phyloP scores from a whole-genome alignment of 1,140 invertebrate species.

The Philotrypesis tridentata region DNA sequence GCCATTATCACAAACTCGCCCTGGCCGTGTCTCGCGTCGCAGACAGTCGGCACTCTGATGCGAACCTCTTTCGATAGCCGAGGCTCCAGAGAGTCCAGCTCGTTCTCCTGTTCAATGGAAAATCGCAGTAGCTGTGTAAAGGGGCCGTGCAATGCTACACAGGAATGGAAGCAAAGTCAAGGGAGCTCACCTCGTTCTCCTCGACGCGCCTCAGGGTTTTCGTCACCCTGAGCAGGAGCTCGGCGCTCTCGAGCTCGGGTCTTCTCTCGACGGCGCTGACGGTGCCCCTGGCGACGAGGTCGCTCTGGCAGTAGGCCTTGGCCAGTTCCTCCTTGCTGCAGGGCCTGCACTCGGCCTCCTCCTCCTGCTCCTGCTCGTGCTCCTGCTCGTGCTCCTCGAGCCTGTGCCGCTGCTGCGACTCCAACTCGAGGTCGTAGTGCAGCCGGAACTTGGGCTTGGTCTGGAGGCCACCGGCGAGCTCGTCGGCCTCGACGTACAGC shows the following conservation, averaged over 20 bases:
- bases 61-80: conserved; percentile 61
- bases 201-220: conserved; percentile 78
- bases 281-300: conserved; percentile 82
- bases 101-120: conserved; percentile 68
- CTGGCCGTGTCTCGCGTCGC: conserved; percentile 80
- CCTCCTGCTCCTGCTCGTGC: conserved; percentile 55
- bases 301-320: conserved; percentile 85
- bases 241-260: conserved; percentile 78
- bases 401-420: conserved; percentile 68
- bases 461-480: conserved; percentile 55
- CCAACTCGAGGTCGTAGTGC: conserved; percentile 80
- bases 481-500: conserved; percentile 81
- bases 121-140: no score
- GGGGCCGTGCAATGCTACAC: background rate
- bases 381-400: conserved; percentile 64
- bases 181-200: conserved; percentile 64
- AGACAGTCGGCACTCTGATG: conserved; percentile 78
- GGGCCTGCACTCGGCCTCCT: conserved; percentile 81
- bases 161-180: background rate
- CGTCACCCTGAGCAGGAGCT: conserved; percentile 80
- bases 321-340: conserved; percentile 84
- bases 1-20: conserved; percentile 89
- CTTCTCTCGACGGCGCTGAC: conserved; percentile 79
- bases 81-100: conserved; percentile 62
- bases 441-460: conserved; percentile 50